These are phyloP conservation scores for Sycobia sp. DNA, from an alignment of 1,140 invertebrate genomes.

Conservation along the genomic window DNA sequence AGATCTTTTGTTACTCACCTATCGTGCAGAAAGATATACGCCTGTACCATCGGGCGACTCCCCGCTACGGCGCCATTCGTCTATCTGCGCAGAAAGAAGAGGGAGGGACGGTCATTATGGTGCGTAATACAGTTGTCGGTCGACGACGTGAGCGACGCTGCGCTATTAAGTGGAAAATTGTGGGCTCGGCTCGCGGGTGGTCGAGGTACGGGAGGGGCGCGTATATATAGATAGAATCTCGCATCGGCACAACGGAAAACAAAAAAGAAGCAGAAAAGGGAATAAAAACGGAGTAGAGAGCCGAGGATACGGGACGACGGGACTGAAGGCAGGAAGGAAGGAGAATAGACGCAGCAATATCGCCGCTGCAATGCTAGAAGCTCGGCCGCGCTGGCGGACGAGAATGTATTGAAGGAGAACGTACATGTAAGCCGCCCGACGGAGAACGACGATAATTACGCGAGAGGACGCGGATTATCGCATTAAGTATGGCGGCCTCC, in stretches of 20 bases:
- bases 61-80: constrained; percentile 57
- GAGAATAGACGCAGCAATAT: background rate
- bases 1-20: constrained; percentile 38
- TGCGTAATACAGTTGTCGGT: constrained; percentile 19
- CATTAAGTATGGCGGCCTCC: constrained; percentile 20
- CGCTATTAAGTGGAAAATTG: constrained; percentile 25
- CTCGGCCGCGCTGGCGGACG: no score
- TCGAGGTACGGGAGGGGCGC: background rate
- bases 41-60: constrained; percentile 56
- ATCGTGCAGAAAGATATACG: constrained; percentile 49
- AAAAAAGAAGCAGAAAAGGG: background rate
- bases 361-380: no score
- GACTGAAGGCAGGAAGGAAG: constrained; percentile 9
- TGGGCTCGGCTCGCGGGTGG: background rate
- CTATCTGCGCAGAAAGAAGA: constrained; percentile 50
- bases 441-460: constrained; percentile 25
- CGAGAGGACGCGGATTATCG: constrained; percentile 4
- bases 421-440: no score
- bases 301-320: background rate
- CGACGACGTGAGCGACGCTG: background rate
- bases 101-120: constrained; percentile 23
- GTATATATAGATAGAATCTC: no score
- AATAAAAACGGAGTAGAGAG: constrained; percentile 4
- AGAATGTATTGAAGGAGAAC: no score
- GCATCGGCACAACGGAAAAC: no score